Percentiles rank a stretch among this genome's conserved stretches.
These are phyloP conservation scores for Parapristionchus giblindavisi DNA, from an alignment of 2,888 invertebrate genomes.

Conservation along the genomic window DNA sequence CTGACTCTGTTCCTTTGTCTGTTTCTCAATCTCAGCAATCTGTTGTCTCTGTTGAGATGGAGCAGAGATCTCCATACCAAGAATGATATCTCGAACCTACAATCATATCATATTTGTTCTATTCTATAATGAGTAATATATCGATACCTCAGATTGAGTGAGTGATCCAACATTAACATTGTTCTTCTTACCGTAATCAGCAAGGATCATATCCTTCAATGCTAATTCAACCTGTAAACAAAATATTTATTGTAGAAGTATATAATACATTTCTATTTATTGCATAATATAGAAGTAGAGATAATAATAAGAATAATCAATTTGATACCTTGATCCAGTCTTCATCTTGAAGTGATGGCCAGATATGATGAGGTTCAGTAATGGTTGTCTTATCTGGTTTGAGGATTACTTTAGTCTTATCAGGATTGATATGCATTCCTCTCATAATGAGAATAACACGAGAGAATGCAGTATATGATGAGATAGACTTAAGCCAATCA, in stretches of 20 bases:
- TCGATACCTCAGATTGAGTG: constrained; percentile 88
- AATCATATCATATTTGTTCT: neutral
- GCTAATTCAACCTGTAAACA: constrained; percentile 81
- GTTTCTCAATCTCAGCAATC: constrained; percentile 99
- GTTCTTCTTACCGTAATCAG: constrained; percentile 99
- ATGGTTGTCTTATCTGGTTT: constrained; percentile 99
- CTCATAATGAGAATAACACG: constrained; percentile 93
- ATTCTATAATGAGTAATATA: neutral
- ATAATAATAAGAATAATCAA: neutral
- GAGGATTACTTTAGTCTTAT: constrained; percentile 94
- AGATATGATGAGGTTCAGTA: constrained; percentile 98
- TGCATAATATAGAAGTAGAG: neutral
- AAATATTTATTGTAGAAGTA: neutral
- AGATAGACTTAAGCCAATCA: constrained; percentile 98
- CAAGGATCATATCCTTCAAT: constrained; percentile 95
- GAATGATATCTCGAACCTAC: constrained; percentile 90
- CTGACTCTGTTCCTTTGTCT: constrained; percentile 90
- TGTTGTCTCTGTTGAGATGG: constrained; percentile 98
- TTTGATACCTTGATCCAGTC: constrained; percentile 96
- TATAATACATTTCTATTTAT: neutral
- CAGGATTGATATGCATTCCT: constrained; percentile 97
- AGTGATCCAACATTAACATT: constrained; percentile 98
- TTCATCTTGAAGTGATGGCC: constrained; percentile 96
- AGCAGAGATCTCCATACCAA: constrained; percentile 99
- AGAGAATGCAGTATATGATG: constrained; percentile 98